Evolutionary conservation across 2,113 vertebrate species (phyloP), one percentile per base, ranked within the genome.

Genomic region (Rissa tridactyla): DNA sequence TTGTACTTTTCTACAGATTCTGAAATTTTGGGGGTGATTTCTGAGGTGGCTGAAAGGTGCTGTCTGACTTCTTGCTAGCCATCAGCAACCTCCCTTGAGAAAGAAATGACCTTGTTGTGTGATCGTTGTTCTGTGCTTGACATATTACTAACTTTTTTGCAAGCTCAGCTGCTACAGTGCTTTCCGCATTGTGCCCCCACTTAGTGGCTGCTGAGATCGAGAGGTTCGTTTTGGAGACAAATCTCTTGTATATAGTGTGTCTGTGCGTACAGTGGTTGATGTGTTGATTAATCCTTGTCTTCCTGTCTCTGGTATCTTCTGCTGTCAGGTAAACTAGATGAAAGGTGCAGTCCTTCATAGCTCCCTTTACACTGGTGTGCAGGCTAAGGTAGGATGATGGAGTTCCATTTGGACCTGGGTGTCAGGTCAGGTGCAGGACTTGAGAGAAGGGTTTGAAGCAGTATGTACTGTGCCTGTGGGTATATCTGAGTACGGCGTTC

Each of bases 291-390:
- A 19, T 58, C 54, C 19, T 25, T 42, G 13, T 8, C 60, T 83
- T 65, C 54, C 42, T 49, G 1, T 30, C 44, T 23, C 38, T 55
- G 40, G 32, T 44, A 5, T 26, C 75, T 55, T 58, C 44, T 36
- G 2, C 36, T 30, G 26, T 51, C 47, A 36, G 25, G 4, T 49
- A 10, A 40, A 27, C 14, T 18, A 5, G 57, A 6, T 57, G 71
- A 22, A 34, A 44, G n/a, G 30, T 49, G 57, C 49, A 46, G 57
- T 36, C 32, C n/a, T 57, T 30, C 16, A 3, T 13, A 34, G 38
- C 29, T 40, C 27, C 60, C 29, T 21, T 46, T 13, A 2, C 29
- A 6, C 2, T 11, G 42, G 6, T 0, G 0, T 32, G 54, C 27
- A 25, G 29, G 10, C 44, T 8, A 1, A 1, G 10, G 2, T 3